Evolutionary conservation across 2,888 invertebrate genomes (phyloP).

Genomic region (Drosophila kokeensis): DNA sequence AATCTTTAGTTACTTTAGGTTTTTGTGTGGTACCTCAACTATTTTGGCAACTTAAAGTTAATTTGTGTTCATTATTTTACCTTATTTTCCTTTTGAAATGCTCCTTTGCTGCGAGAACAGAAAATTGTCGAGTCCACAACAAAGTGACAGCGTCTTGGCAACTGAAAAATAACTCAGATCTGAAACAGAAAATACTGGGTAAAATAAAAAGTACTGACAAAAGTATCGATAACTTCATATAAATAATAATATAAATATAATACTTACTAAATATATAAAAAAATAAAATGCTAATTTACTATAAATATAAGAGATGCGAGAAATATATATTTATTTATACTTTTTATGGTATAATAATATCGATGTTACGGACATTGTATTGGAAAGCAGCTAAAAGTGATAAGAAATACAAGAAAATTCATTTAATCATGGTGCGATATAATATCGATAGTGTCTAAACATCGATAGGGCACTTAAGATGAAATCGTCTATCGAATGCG

Average conservation of each 20-base stretch:
- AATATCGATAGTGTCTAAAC: conserved; percentile 10
- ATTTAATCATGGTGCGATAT: neutral
- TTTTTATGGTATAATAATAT: neutral
- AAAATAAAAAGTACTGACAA: conserved; percentile 1
- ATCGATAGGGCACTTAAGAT: conserved; percentile 18
- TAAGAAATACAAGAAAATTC: neutral
- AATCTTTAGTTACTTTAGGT: neutral
- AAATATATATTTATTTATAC: neutral
- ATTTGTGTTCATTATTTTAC: conserved; percentile 34
- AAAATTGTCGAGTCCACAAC: conserved; percentile 48
- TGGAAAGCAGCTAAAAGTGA: neutral
- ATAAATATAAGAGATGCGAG: neutral
- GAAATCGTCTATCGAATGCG: conserved; percentile 15
- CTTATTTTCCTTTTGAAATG: conserved; percentile 54
- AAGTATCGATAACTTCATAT: neutral
- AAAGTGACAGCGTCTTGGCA: conserved; percentile 23
- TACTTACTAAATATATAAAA: neutral
- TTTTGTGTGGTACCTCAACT: too few relatives aligned
- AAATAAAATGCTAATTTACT: neutral
- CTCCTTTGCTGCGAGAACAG: conserved; percentile 29
- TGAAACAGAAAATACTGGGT: conserved; percentile 3
- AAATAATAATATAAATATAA: neutral
- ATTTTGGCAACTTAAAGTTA: neutral
- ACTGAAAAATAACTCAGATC: conserved; percentile 17
- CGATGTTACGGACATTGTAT: neutral